A percentile compares a stretch with the other conserved stretches of the same genome.
Evolutionary conservation across 2,888 invertebrate genomes (phyloP).

Genomic region (Ormyrus pomaceus): DNA sequence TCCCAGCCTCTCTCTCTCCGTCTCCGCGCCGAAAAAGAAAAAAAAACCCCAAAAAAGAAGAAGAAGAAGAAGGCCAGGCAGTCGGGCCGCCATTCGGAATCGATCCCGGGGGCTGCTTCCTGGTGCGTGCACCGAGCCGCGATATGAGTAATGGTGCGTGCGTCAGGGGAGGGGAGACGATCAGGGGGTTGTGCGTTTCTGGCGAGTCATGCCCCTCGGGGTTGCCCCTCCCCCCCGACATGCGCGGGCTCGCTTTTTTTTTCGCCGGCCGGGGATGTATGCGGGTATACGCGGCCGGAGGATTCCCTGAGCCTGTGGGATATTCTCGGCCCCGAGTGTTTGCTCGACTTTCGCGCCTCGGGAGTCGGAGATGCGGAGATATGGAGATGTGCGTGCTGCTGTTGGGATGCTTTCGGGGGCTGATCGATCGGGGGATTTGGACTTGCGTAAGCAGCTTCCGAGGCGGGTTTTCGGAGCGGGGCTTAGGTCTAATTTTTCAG

Average conservation of each 20-base stretch:
- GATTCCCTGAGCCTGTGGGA: too few species aligned
- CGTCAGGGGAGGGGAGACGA: constrained; percentile 55
- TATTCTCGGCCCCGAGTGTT: neutral
- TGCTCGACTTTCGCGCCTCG: neutral
- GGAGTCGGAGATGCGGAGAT: too few species aligned
- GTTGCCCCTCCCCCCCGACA: too few species aligned
- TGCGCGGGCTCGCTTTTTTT: too few species aligned
- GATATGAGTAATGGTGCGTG: constrained; percentile 76
- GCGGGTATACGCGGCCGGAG: too few species aligned
- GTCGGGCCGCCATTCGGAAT: constrained; percentile 37
- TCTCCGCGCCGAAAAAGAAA: neutral
- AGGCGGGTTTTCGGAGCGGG: too few species aligned
- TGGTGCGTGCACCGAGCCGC: constrained; percentile 70
- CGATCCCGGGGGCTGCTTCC: constrained; percentile 1
- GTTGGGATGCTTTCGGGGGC: too few species aligned
- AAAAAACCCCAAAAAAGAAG: neutral
- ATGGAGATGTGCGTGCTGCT: too few species aligned
- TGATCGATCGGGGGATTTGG: too few species aligned
- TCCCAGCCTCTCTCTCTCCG: neutral
- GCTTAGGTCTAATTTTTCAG: neutral
- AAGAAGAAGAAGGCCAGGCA: constrained; percentile 33
- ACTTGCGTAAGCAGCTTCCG: too few species aligned
- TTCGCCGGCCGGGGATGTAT: too few species aligned
- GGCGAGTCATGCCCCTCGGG: constrained; percentile 70
- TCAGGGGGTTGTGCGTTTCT: constrained; percentile 42